Evolutionary conservation across 2,113 vertebrate species (phyloP).

Genomic region (Eclectus roratus): DNA sequence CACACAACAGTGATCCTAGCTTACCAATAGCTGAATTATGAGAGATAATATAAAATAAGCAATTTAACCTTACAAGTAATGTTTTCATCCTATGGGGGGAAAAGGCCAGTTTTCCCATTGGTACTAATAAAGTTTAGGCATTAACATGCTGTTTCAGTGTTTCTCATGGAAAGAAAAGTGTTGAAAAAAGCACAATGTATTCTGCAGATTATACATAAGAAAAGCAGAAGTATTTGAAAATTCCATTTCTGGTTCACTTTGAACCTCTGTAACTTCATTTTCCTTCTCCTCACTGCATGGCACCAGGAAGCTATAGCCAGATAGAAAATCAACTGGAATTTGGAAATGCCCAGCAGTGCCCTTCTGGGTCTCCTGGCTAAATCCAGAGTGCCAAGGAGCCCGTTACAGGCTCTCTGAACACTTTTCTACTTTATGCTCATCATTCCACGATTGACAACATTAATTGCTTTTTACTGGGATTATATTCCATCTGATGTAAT

Average conservation of each 20-base stretch:
- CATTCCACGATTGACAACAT: constrained; percentile 29
- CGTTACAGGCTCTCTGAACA: constrained; percentile 1
- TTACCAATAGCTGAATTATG: constrained; percentile 74
- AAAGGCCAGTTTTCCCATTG: constrained; percentile 65
- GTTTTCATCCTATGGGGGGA: constrained; percentile 53
- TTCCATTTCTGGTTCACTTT: constrained; percentile 56
- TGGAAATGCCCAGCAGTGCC: constrained; percentile 44
- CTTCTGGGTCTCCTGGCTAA: constrained; percentile 7
- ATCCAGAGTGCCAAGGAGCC: constrained; percentile 11
- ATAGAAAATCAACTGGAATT: constrained; percentile 22
- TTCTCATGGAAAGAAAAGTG: constrained; percentile 68
- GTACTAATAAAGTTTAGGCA: constrained; percentile 69
- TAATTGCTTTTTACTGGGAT: constrained; percentile 33
- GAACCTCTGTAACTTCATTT: constrained; percentile 26
- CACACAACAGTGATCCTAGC: constrained; percentile 76
- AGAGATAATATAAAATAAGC: constrained; percentile 76
- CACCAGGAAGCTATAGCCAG: constrained; percentile 47
- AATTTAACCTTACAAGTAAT: constrained; percentile 75
- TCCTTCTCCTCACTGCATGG: constrained; percentile 18
- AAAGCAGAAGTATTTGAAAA: constrained; percentile 70
- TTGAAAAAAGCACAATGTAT: constrained; percentile 69
- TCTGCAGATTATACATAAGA: constrained; percentile 65
- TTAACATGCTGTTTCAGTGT: constrained; percentile 82
- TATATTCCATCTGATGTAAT: constrained; percentile 34
- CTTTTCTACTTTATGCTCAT: constrained; percentile 9